These are phyloP conservation scores for Himalopsyche phryganea DNA, from an alignment of 1,140 invertebrate genomes.

Conservation along the genomic window DNA sequence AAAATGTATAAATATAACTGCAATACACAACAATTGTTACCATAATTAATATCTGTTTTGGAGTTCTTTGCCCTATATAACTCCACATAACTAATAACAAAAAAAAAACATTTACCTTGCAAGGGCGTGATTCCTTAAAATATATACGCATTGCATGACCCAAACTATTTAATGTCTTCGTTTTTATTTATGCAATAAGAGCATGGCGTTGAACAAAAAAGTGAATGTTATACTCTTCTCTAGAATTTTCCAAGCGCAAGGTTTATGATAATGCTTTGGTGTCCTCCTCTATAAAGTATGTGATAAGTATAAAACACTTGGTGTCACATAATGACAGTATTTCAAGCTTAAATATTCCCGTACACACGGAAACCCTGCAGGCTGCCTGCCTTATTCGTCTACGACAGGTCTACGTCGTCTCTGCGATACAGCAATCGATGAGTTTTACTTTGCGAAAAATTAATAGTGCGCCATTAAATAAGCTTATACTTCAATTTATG, in stretches of 20 bases:
- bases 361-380: background rate
- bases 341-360: conserved; percentile 31
- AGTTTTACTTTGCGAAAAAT: conserved; percentile 11
- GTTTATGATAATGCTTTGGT: conserved; percentile 24
- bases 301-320: conserved; percentile 32
- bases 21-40: too few species aligned
- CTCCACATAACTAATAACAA: too few species aligned
- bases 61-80: too few species aligned
- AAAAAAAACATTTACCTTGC: background rate
- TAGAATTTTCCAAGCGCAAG: conserved; percentile 7
- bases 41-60: too few species aligned
- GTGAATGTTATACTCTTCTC: background rate
- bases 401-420: background rate
- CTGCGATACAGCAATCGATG: conserved; percentile 13
- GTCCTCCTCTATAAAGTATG: conserved; percentile 28
- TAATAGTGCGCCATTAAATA: background rate
- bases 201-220: background rate
- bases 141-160: conserved; percentile 3
- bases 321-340: conserved; percentile 34
- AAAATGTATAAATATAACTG: too few species aligned
- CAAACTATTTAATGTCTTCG: conserved; percentile 5
- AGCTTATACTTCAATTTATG: conserved; percentile 4
- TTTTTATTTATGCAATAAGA: conserved; percentile 13
- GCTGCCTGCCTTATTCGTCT: too few species aligned
- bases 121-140: conserved; percentile 17